These are phyloP conservation scores for Aurelia aurita DNA, from an alignment of 30 jellyfish, hydroid and myxozoan genomes.

Conservation along the genomic window DNA sequence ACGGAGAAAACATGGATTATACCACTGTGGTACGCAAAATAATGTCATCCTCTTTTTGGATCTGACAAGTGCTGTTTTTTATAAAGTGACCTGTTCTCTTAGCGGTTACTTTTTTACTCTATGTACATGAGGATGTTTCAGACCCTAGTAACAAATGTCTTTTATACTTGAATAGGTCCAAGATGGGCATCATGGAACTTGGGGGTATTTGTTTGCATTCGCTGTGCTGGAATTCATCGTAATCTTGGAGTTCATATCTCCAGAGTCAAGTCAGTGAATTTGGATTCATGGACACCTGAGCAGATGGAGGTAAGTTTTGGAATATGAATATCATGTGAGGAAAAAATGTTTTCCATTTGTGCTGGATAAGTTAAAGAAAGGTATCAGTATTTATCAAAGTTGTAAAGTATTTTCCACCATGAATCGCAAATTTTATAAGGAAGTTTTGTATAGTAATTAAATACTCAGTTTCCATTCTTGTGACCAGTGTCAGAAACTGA, in stretches of 20 bases:
- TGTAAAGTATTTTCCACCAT: too few relatives aligned
- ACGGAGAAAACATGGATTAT: too few relatives aligned
- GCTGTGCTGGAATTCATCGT: conserved; percentile 98
- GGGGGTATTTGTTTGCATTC: conserved; percentile 93
- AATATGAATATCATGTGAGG: too few relatives aligned
- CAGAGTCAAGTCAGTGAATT: conserved; percentile 88
- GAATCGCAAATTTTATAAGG: too few relatives aligned
- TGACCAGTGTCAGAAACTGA: too few relatives aligned
- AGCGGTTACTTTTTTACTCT: neutral
- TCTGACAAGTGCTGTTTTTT: too few relatives aligned
- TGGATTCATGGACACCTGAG: conserved; percentile 91
- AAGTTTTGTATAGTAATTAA: too few relatives aligned
- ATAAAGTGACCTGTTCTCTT: too few relatives aligned
- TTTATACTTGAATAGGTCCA: conserved; percentile 68
- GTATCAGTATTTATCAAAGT: too few relatives aligned
- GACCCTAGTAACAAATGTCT: neutral
- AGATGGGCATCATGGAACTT: conserved; percentile 98
- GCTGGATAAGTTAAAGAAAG: neutral
- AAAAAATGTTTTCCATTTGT: neutral
- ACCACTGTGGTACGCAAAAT: too few relatives aligned
- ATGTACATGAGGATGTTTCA: neutral
- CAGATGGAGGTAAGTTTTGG: conserved; percentile 88
- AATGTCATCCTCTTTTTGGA: too few relatives aligned
- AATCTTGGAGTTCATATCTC: conserved; percentile 95
- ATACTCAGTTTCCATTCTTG: too few relatives aligned